Base-by-base conservation (phyloP, 2,888 invertebrate species). In the Euclidia mi region DNA sequence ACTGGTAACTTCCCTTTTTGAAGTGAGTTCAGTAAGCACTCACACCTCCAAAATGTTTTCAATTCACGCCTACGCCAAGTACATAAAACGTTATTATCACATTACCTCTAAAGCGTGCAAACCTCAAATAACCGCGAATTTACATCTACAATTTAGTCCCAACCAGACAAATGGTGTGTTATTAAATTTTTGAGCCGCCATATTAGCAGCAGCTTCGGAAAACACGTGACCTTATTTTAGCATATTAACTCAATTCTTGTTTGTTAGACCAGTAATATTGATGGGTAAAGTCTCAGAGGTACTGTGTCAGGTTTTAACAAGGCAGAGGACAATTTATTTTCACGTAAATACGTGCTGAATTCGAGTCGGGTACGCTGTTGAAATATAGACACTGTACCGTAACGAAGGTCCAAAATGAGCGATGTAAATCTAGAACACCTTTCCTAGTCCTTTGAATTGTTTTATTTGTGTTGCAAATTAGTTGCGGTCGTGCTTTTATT, bases 251-350 rank as follows among this genome's bases (percentile, higher is more conserved):
- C 17, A 10, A 52, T 38, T 49, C 11, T 34, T 25, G 20, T 56
- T 51, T 42, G 34, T 50, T 42, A 68, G 2, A 15, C 28, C 1
- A 31, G 12, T 1, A 7, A 37, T 63, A 56, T 40, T 45, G 41
- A 57, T 37, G 32, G 29, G 41, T 47, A 28, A 47, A 18, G 25
- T 51, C 38, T 49, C 44, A 57, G 57, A 65, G 47, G 37, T 38
- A 10, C 15, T 44, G 52, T 45, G 41, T 46, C 60, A 46, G 35
- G 52, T 58, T 56, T 58, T 58, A 56, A 66, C 48, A 55, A 57
- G 51, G 35, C 2, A 10, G 11, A 2, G 28, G n/a, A 35, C 7
- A 20, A 65, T 61, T 56, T 65, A 65, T 65, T 41, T 2, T 7
- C 7, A 1, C 9, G 46, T 46, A 35, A 45, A 46, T 38, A n/a